These are phyloP conservation scores for Saccostrea echinata DNA, from an alignment of 1,140 invertebrate species.

Conservation along the genomic window DNA sequence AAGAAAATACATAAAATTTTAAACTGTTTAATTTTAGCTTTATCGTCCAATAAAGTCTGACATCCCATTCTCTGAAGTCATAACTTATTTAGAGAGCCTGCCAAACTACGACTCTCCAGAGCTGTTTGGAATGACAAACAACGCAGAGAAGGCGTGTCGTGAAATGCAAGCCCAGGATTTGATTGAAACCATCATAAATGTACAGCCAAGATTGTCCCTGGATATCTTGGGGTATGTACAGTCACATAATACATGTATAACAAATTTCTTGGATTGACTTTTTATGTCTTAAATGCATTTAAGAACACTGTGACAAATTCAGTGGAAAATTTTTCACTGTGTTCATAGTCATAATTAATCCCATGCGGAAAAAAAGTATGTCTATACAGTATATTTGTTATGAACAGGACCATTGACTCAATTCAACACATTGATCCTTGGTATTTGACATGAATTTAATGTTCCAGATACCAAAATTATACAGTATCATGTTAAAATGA, in stretches of 20 bases:
- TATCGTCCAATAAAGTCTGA: slow-evolving; percentile 80
- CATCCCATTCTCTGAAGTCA: slow-evolving; percentile 70
- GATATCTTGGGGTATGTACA: slow-evolving; percentile 70
- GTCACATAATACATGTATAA: too few species aligned
- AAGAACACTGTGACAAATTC: too few species aligned
- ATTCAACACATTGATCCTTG: too few species aligned
- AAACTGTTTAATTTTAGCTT: slow-evolving; percentile 63
- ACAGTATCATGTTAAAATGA: not conserved
- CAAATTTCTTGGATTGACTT: too few species aligned
- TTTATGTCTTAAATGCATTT: too few species aligned
- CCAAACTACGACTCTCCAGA: slow-evolving; percentile 90
- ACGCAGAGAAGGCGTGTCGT: slow-evolving; percentile 92
- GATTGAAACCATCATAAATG: slow-evolving; percentile 75
- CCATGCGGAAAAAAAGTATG: too few species aligned
- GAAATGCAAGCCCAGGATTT: slow-evolving; percentile 74
- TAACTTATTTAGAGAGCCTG: slow-evolving; percentile 86
- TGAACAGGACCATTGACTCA: too few species aligned
- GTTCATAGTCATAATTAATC: too few species aligned
- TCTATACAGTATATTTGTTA: too few species aligned
- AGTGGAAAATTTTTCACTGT: too few species aligned
- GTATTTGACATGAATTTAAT: too few species aligned
- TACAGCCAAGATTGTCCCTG: slow-evolving; percentile 75
- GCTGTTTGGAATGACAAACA: slow-evolving; percentile 94
- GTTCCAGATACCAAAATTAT: not conserved
- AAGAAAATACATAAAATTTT: not conserved